A percentile compares a stretch with the other conserved stretches of the same genome.
These are phyloP conservation scores for Aphis gossypii DNA, from an alignment of 1,140 invertebrate genomes.

Conservation along the genomic window DNA sequence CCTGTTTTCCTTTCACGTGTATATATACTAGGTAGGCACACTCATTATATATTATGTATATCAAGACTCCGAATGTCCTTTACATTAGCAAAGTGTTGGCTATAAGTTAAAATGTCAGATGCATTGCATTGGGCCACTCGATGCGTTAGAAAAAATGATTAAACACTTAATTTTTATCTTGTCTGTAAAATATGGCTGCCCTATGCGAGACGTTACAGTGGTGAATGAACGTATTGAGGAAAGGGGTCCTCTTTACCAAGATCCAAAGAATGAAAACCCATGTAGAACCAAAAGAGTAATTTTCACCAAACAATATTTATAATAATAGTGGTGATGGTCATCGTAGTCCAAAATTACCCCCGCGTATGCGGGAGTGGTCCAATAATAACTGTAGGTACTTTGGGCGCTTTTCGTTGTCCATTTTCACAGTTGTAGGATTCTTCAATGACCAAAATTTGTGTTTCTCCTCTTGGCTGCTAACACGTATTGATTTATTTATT, in stretches of 20 bases:
- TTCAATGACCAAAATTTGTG: background rate
- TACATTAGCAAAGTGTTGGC: background rate
- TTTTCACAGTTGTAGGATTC: background rate
- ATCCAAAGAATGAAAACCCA: background rate
- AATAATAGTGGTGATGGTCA: background rate
- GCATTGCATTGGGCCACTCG: background rate
- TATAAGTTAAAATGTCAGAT: background rate
- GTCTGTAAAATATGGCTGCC: background rate
- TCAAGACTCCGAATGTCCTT: background rate
- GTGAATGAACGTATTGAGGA: background rate
- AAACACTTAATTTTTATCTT: constrained; percentile 19
- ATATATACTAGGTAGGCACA: background rate
- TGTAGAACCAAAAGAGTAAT: background rate
- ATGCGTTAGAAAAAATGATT: background rate
- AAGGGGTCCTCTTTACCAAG: background rate
- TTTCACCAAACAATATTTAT: background rate
- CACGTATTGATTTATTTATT: background rate
- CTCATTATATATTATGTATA: background rate
- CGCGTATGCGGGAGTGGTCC: background rate
- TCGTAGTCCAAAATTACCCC: background rate
- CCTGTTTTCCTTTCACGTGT: background rate
- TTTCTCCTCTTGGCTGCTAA: background rate
- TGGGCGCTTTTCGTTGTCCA: background rate
- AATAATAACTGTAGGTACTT: background rate
- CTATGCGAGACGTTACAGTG: background rate